Conservation (phyloP, 2,113 vertebrate species). For the Neopipo cinnamomea region DNA sequence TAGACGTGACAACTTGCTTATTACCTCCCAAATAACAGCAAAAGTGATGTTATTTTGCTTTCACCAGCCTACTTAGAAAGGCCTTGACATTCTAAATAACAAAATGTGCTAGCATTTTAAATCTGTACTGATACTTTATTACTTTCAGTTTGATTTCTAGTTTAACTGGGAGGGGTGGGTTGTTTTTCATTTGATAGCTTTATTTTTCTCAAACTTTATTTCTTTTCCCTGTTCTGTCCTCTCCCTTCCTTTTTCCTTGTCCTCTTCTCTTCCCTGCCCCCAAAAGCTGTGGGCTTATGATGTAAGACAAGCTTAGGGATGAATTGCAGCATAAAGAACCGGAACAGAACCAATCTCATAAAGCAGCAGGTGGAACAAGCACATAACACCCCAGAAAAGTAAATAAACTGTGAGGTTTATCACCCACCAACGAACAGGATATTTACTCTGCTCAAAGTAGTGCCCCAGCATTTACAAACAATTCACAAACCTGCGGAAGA, state of each 20-base stretch:
- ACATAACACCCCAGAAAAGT: not conserved
- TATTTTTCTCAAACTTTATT: not conserved
- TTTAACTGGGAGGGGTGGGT: not conserved
- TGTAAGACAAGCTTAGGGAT: not conserved
- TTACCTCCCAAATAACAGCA: constrained; percentile 5
- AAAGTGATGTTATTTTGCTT: not conserved
- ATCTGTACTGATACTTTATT: not conserved
- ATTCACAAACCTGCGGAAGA: not conserved
- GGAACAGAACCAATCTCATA: not conserved
- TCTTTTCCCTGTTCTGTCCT: not conserved
- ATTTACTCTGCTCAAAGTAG: not conserved
- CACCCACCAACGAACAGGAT: not conserved
- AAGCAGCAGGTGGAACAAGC: not conserved
- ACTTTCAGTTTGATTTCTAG: not conserved
- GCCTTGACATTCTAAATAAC: not conserved
- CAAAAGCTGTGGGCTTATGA: not conserved
- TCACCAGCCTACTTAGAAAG: not conserved
- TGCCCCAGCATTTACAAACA: not conserved
- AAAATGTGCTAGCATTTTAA: not conserved
- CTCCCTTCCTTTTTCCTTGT: not conserved
- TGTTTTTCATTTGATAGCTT: not conserved
- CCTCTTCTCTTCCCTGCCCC: not conserved
- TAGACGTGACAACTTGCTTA: not conserved
- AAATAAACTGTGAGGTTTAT: not conserved
- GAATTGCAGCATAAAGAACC: not conserved